Base-by-base conservation (phyloP, 1,140 invertebrate genomes). In the Diorhabda sublineata region DNA sequence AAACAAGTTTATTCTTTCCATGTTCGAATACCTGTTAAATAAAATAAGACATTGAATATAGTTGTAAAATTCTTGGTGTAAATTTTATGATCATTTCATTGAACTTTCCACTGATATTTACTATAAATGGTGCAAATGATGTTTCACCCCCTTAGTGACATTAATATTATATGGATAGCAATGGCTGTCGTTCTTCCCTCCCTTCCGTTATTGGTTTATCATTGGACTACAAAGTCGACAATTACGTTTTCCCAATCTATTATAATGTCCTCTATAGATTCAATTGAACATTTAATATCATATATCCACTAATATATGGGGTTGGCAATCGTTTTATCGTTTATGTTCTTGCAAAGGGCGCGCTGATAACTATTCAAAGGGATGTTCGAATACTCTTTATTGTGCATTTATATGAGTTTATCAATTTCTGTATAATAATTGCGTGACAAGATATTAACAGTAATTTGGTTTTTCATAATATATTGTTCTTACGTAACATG, bases 191-290 rank as follows among this genome's bases (percentile, higher is more conserved):
- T 6, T 6, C 43, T 62, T 62, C 61, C 61, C 61, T 62, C 45
- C 61, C 61, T 42, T 62, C n/a, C 47, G 44, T 62, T 62, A 62
- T 62, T 62, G 61, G 61, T 44, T 64, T 65, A 66, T 68, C 66
- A 71, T 71, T 71, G 66, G 56, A 45, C 59, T 65, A 71, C 66
- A 71, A 68, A 47, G 58, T 64, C 66, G 47, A 59, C 67, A 71
- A 71, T 71, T 71, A 68, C 45, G 62, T 64, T 26, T 58, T 65
- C 45, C 58, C 70, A 71, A 68, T 71, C 69, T 67, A 70, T 71
- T 64, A 68, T 64, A 67, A 69, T 62, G 64, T 64, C 43, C 70
- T 63, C 52, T 69, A 62, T 62, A 43, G 47, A 52, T 52, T 52
- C 47, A 62, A 62, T 62, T 62, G 61, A 62, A 62, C 61, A 62